phyloP scores from a whole-genome alignment of 2,113 vertebrate species.

The Oncorhynchus kisutch region DNA sequence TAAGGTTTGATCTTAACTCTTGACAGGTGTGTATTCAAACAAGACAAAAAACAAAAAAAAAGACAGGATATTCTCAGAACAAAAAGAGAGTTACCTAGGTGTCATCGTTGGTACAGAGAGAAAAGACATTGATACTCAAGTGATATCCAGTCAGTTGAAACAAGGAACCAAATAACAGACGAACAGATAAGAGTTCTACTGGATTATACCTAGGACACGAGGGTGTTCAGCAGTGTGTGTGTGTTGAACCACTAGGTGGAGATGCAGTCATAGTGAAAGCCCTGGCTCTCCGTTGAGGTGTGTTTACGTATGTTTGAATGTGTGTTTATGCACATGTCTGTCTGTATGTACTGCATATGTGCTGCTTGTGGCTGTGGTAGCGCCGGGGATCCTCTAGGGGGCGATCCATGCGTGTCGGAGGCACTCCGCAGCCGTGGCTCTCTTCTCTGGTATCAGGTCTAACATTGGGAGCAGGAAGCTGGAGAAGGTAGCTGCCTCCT shows the following conservation, averaged over 20 bases:
- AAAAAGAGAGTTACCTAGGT: background rate
- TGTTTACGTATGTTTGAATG: background rate
- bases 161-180: constrained; percentile 27
- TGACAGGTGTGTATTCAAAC: background rate
- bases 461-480: constrained; percentile 96
- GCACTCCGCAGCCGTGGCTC: constrained; percentile 91
- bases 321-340: constrained; percentile 14
- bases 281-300: constrained; percentile 17
- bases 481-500: constrained; percentile 88
- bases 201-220: constrained; percentile 15
- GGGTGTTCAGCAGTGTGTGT: background rate
- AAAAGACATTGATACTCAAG: constrained; percentile 14
- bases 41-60: background rate
- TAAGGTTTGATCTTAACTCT: background rate
- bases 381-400: constrained; percentile 66
- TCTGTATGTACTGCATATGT: background rate
- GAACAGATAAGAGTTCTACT: constrained; percentile 38
- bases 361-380: background rate
- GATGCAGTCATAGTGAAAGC: constrained; percentile 36
- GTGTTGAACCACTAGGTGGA: constrained; percentile 12
- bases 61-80: background rate
- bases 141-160: constrained; percentile 39
- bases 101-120: background rate
- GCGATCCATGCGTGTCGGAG: constrained; percentile 90
- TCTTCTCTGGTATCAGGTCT: constrained; percentile 91